Conservation (phyloP, 2,888 invertebrate genomes). For the Drosophila cognata region DNA sequence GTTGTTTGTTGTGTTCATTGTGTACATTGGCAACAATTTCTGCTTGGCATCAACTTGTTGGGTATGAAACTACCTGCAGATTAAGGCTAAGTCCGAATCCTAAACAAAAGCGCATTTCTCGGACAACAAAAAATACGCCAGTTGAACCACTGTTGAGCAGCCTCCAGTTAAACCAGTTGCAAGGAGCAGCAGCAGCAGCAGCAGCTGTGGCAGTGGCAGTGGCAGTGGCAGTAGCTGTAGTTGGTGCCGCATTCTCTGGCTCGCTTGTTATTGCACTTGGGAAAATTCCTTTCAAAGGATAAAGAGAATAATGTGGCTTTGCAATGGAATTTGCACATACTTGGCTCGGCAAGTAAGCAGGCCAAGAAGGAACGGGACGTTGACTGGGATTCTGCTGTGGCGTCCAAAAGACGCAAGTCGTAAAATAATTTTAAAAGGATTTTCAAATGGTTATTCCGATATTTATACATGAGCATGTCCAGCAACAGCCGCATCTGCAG, state of each 20-base stretch:
- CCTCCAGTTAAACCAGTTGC: slow-evolving; percentile 18
- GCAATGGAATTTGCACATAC: slow-evolving; percentile 82
- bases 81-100: slow-evolving; percentile 44
- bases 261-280: slow-evolving; percentile 79
- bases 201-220: slow-evolving; percentile 1
- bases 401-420: slow-evolving; percentile 80
- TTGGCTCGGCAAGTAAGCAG: slow-evolving; percentile 55
- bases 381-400: slow-evolving; percentile 38
- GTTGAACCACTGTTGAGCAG: slow-evolving; percentile 28
- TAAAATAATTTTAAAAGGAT: slow-evolving; percentile 80
- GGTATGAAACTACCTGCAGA: slow-evolving; percentile 43
- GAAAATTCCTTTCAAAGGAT: slow-evolving; percentile 79
- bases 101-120: slow-evolving; percentile 51
- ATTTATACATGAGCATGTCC: slow-evolving; percentile 73
- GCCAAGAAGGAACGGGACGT: slow-evolving; percentile 30
- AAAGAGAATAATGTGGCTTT: slow-evolving; percentile 82
- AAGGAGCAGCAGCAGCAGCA: background rate
- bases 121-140: slow-evolving; percentile 37
- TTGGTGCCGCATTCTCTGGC: slow-evolving; percentile 38
- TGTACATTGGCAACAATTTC: slow-evolving; percentile 49
- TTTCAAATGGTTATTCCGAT: slow-evolving; percentile 78
- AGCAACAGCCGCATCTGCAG: slow-evolving; percentile 30
- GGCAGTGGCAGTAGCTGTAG: background rate
- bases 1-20: slow-evolving; percentile 35
- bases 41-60: slow-evolving; percentile 36